Base-by-base conservation (phyloP, 2,113 vertebrate species). In the Rissa tridactyla region DNA sequence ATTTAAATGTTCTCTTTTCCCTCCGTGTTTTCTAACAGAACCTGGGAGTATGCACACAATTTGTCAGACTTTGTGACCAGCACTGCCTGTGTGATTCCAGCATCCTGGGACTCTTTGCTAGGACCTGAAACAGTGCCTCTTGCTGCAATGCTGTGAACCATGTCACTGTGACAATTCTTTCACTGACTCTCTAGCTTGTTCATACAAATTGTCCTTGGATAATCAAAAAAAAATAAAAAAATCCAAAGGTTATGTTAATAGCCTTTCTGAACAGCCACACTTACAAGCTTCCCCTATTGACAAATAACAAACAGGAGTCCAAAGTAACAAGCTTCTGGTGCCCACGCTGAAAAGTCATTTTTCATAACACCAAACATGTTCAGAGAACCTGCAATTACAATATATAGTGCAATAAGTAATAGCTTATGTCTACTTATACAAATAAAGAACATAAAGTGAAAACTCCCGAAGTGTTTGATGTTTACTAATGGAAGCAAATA, bases 381-480 rank as follows among this genome's bases (percentile, higher is more conserved):
- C 36, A 69, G 42, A 85, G 34, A 66, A 54, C n/a, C 40, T 84
- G 82, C 52, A 76, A 22, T 72, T 85, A 29, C 36, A 80, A 54
- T 38, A 32, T 38, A 65, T 32, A 54, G 40, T 29, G 27, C 34
- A 89, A 70, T 58, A 96, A 94, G 91, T 76, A 82, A 66, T 51
- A 82, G 49, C 30, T 89, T 61, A 29, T 87, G 25, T 55, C 65
- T 87, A 38, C n/a, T 79, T 72, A 36, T 6, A 80, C 17, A 86
- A 92, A 70, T 54, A 87, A 88, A 92, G 36, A 87, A 70, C 49
- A 89, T 52, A 51, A 89, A 91, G 5, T 58, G 66, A 97, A 93
- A 85, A 91, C n/a, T 78, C 57, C 34, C 51, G 25, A 92, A 80
- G 32, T 87, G 29, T 61, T 91, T 54, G 27, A 54, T 72, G 62